Evolutionary conservation across 2,888 invertebrate genomes (phyloP).

Genomic region (Blastobasis adustella): DNA sequence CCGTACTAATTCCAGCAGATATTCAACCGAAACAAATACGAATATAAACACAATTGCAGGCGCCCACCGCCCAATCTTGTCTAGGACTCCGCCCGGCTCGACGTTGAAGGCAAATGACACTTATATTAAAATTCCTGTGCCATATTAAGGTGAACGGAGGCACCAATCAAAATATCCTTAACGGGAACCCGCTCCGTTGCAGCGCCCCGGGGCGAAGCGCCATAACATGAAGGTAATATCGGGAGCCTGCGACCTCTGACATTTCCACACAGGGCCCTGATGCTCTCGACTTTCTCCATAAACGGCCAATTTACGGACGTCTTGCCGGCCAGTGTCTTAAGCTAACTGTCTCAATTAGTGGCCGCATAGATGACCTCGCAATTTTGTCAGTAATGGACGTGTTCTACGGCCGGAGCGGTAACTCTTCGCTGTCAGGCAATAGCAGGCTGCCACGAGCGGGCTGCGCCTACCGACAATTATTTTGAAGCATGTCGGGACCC

Average conservation of each 20-base stretch:
- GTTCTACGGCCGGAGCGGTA: too few species aligned
- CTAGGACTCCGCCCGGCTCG: too few species aligned
- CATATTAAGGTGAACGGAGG: slow-evolving; percentile 7
- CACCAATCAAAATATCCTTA: slow-evolving; percentile 20
- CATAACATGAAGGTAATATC: slow-evolving; percentile 58
- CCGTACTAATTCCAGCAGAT: too few species aligned
- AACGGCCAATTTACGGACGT: slow-evolving; percentile 64
- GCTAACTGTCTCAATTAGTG: slow-evolving; percentile 72
- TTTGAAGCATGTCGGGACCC: too few species aligned
- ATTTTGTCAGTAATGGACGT: slow-evolving; percentile 45
- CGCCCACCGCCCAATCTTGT: background rate
- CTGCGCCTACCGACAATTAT: too few species aligned
- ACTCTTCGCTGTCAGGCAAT: too few species aligned
- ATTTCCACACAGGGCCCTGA: slow-evolving; percentile 60
- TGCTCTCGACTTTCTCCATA: slow-evolving; percentile 67
- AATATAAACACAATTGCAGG: too few species aligned
- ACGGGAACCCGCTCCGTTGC: slow-evolving; percentile 25
- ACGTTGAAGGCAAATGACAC: too few species aligned
- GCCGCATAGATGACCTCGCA: slow-evolving; percentile 66
- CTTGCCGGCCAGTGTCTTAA: slow-evolving; percentile 62
- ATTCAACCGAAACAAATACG: too few species aligned
- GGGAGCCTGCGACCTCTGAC: slow-evolving; percentile 65
- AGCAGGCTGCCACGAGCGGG: too few species aligned
- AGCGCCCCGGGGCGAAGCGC: slow-evolving; percentile 51
- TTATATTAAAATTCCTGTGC: too few species aligned